These are phyloP conservation scores for Sycophila texana DNA, from an alignment of 2,888 invertebrate species.

Conservation along the genomic window DNA sequence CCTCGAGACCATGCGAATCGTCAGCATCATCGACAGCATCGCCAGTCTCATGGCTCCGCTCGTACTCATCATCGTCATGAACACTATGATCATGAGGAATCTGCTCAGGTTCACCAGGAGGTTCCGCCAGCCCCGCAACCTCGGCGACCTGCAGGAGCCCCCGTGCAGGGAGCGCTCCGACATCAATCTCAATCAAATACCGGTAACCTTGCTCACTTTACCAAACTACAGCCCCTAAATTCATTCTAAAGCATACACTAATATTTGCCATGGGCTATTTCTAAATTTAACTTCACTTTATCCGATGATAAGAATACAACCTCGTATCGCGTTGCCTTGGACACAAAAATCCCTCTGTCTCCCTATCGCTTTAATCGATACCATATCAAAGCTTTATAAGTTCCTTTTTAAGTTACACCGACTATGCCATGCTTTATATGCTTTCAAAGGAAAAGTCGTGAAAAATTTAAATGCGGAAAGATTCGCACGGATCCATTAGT, in stretches of 20 bases:
- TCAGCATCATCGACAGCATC: slow-evolving; percentile 80
- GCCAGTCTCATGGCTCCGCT: slow-evolving; percentile 81
- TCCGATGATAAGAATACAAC: background rate
- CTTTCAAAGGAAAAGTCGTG: too few species aligned
- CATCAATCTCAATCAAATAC: slow-evolving; percentile 72
- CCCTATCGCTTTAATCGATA: slow-evolving; percentile 11
- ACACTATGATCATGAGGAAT: slow-evolving; percentile 80
- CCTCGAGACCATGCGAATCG: slow-evolving; percentile 77
- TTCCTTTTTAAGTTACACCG: too few species aligned
- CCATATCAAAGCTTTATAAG: too few species aligned
- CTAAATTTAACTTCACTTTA: background rate
- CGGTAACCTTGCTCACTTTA: slow-evolving; percentile 26
- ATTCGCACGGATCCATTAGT: background rate
- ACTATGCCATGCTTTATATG: too few species aligned
- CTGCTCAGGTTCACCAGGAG: slow-evolving; percentile 76
- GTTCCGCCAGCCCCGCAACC: slow-evolving; percentile 63
- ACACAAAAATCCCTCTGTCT: background rate
- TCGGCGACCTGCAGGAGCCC: background rate
- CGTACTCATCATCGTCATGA: slow-evolving; percentile 80
- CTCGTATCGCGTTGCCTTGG: slow-evolving; percentile 16
- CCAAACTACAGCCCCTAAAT: too few species aligned
- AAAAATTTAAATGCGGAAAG: too few species aligned
- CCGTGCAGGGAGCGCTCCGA: slow-evolving; percentile 73
- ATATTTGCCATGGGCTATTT: background rate
- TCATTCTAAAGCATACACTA: too few species aligned